A percentile compares a stretch with the other conserved stretches of the same genome.
These are phyloP conservation scores for Lophotis ruficrista DNA, from an alignment of 2,113 vertebrate genomes.

Conservation along the genomic window DNA sequence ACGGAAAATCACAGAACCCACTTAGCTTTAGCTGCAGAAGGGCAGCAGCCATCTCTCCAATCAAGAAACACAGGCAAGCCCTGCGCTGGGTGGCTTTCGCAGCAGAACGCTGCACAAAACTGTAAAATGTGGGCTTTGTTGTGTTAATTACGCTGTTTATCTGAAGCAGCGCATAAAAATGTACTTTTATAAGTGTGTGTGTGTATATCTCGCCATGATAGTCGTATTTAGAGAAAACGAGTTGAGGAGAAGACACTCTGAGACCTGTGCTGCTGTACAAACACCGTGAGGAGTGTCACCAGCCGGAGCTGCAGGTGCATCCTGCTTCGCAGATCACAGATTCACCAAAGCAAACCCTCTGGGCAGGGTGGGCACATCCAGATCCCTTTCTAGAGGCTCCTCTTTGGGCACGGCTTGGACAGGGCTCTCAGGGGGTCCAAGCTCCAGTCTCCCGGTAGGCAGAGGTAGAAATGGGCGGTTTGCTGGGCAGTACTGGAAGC, in stretches of 20 bases:
- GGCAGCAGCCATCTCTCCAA: background rate
- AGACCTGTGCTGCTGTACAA: background rate
- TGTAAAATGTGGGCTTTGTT: background rate
- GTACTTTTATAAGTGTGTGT: background rate
- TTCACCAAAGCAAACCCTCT: background rate
- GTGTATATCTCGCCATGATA: background rate
- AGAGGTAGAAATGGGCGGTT: background rate
- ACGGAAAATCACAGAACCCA: constrained; percentile 23
- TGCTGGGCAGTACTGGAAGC: background rate
- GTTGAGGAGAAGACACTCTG: background rate
- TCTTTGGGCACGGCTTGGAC: background rate
- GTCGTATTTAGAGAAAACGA: background rate
- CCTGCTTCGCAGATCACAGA: background rate
- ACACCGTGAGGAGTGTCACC: background rate
- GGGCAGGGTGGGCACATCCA: background rate
- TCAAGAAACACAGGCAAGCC: background rate
- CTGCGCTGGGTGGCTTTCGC: background rate
- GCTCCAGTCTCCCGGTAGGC: background rate
- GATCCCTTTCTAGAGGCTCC: background rate
- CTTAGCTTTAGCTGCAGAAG: constrained; percentile 2
- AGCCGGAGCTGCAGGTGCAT: background rate
- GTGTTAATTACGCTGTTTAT: background rate
- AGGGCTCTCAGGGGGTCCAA: rapidly evolving
- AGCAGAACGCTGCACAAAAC: background rate
- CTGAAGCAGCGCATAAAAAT: background rate